These are phyloP conservation scores for Desmophyllum pertusum DNA, from an alignment of 92 coral and sea anemone species.

Conservation along the genomic window DNA sequence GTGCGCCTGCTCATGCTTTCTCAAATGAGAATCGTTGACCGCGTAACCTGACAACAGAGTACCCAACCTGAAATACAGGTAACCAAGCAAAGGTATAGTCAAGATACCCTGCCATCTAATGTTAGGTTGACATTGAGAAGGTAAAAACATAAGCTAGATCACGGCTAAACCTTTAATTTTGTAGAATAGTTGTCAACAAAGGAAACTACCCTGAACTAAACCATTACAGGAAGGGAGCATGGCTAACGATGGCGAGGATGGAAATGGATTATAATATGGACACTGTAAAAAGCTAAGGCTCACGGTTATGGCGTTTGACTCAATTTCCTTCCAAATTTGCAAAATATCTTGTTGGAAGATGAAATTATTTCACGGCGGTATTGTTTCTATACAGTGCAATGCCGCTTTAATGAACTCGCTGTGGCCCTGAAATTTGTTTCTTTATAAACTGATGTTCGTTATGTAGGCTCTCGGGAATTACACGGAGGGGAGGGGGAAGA, in stretches of 20 bases:
- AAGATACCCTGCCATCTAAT: too few species aligned
- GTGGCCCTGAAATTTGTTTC: too few species aligned
- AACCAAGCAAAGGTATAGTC: neutral
- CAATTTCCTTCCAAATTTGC: neutral
- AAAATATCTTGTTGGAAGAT: too few species aligned
- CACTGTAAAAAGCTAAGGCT: neutral
- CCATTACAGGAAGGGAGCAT: neutral
- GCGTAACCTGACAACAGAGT: constrained; percentile 65
- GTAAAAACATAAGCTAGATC: neutral
- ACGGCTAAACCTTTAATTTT: neutral
- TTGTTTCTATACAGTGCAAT: too few species aligned
- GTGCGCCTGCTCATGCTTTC: constrained; percentile 46
- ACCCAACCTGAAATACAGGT: constrained; percentile 67
- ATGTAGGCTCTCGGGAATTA: too few species aligned
- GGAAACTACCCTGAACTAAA: neutral
- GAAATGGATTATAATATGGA: neutral
- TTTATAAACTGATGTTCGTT: too few species aligned
- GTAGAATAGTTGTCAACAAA: neutral
- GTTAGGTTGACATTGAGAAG: too few species aligned
- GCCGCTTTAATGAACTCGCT: too few species aligned
- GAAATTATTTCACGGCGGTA: too few species aligned
- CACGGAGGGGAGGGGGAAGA: too few species aligned
- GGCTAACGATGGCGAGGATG: neutral
- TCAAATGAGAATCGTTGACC: constrained; percentile 45
- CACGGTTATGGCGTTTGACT: neutral